Base-by-base conservation (phyloP, 2,888 invertebrate genomes). In the Amiota minor region DNA sequence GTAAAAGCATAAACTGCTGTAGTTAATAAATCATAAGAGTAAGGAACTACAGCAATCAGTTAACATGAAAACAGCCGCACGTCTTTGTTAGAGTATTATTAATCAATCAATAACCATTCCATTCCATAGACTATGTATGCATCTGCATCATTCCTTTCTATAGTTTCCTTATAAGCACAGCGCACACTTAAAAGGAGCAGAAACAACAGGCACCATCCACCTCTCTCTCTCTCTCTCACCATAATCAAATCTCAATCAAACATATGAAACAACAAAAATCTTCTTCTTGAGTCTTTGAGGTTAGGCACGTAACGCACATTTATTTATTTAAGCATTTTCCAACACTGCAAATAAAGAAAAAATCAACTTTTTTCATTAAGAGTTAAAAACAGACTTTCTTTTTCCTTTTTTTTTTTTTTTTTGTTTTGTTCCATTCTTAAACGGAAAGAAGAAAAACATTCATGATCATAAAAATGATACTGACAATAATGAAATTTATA, bases 311-410 rank as follows among this genome's bases (percentile, higher is more conserved):
- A 46, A 23, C 23, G 67, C 67, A 68, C 67, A 20, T n/a, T 23
- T 68, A 68, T 68, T 68, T 68, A 68, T 68, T 68, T 53, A 68
- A 50, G 53, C 49, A 75, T 72, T 76, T 77, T 78, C 56, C 47
- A 56, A 71, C 18, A 78, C 74, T 77, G 82, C 79, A 77, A 86
- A 82, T 81, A 85, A 84, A 85, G 78, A 80, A 84, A 84, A 45
- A 64, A n/a, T 14, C 35, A 64, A 23, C 14, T 61, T 64, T 64
- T 64, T 64, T 64, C 59, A 20, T 20, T 20, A 59, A 59, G 20
- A 20, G 12, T 16, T 18, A 6, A 53, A 59, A 53, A 59, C 8
- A 35, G 12, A n/a, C 59, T 53, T 50, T 72, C 62, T 20, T 76
- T 14, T 10, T 69, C 59, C 50, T 61, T 62, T 35, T 62, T 46